Evolutionary conservation across 2,797 vertebrate species (phyloP), one percentile per base, ranked within the genome.

Genomic region (Epinephelus coioides): DNA sequence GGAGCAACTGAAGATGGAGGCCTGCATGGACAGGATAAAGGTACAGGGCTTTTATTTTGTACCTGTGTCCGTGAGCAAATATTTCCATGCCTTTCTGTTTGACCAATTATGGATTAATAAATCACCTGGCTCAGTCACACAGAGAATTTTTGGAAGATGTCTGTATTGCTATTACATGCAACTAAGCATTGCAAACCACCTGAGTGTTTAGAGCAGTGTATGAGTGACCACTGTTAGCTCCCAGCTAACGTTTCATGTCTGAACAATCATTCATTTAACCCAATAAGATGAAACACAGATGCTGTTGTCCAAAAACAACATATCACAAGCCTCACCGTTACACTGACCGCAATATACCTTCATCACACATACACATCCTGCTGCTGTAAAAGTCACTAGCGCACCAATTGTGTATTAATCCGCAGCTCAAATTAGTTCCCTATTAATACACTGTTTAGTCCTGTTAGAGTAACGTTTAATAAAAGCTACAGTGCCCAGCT

Each of bases 1-100:
- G 92, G 98, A 99, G 85, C 98, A 99, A 88, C 96, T 99, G 56
- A 99, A 99, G 95, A 99, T 99, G 98, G 98, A 99, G 92, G 98
- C 98, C 73, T 99, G 97, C 86, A 98, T 98, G 98, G 98, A 99
- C 78, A 96, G 97, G 84, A 98, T 99, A 93, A 99, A 99, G 98
- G 98, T 99, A 95, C 5, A 7, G 43, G 10, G 10, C 6, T 19
- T 47, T 34, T 17, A 6, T 46, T 34, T 23, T 13, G 25, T 0
- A 68, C 50, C n/a, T 68, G 57, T 46, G 5, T 38, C 1, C 19
- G 11, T 17, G 14, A 55, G n/a, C 27, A 56, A 14, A 70, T 44
- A 56, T 53, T 30, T 57, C 49, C 30, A 43, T 19, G 27, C 23
- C 62, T 38, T 21, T 67, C n/a, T 47, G 0, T 62, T 71, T n/a